Evolutionary conservation across 2,888 invertebrate genomes (phyloP).

Genomic region (Eudasyphora cyanicolor): DNA sequence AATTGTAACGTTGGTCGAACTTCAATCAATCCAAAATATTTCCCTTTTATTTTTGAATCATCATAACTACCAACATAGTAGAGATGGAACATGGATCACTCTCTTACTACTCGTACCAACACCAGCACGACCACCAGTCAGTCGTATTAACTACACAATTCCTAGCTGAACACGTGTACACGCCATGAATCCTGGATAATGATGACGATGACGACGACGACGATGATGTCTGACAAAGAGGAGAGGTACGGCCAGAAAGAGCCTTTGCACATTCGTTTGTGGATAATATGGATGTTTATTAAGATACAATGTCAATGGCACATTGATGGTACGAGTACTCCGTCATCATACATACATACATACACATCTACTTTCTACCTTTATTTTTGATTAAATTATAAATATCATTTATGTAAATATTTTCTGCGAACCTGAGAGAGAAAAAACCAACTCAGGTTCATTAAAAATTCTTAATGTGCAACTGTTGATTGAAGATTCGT

Average conservation of each 20-base stretch:
- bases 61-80: too few species aligned
- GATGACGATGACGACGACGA: constrained; percentile 7
- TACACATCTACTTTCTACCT: background rate
- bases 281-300: constrained; percentile 17
- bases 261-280: background rate
- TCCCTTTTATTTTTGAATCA: background rate
- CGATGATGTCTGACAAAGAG: background rate
- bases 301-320: constrained; percentile 10
- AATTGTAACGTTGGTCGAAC: too few species aligned
- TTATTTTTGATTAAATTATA: constrained; percentile 22
- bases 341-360: too few species aligned
- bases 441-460: background rate
- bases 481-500: constrained; percentile 3
- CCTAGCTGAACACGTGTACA: background rate
- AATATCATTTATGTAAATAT: constrained; percentile 24
- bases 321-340: background rate
- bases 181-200: background rate
- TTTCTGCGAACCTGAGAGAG: background rate
- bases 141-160: background rate
- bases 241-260: background rate
- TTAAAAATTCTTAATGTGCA: constrained; percentile 2
- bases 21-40: background rate
- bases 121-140: background rate
- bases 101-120: background rate
- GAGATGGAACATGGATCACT: background rate